Percentiles rank a stretch among this genome's conserved stretches.
phyloP scores from a whole-genome alignment of 1,140 invertebrate species.

The Zaprionus vittiger region DNA sequence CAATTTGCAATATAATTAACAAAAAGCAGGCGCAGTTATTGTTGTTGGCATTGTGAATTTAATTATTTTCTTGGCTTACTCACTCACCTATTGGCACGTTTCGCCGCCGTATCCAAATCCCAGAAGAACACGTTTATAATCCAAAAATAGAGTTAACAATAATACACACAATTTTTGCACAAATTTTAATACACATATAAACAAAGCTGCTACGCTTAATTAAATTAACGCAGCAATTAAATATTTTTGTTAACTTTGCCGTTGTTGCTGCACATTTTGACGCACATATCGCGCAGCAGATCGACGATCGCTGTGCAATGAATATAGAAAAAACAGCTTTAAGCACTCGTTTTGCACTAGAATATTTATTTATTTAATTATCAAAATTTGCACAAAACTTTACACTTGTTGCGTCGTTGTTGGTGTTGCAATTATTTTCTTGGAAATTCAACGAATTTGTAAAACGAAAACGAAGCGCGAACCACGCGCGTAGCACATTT shows the following conservation, averaged over 20 bases:
- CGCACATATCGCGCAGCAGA: conserved; percentile 57
- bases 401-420: conserved; percentile 52
- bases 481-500: conserved; percentile 52
- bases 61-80: conserved; percentile 27
- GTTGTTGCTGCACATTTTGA: conserved; percentile 62
- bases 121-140: conserved; percentile 39
- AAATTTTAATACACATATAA: conserved; percentile 19
- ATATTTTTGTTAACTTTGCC: conserved; percentile 61
- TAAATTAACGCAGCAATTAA: conserved; percentile 63
- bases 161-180: conserved; percentile 13
- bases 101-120: conserved; percentile 47
- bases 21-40: not conserved
- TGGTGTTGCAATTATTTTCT: conserved; percentile 53
- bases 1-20: conserved; percentile 59
- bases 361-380: conserved; percentile 6
- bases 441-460: conserved; percentile 52
- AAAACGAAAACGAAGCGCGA: conserved; percentile 43
- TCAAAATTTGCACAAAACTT: conserved; percentile 28
- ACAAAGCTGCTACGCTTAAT: conserved; percentile 57
- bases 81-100: conserved; percentile 60
- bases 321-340: conserved; percentile 33
- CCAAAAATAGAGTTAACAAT: conserved; percentile 37
- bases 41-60: not conserved
- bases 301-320: conserved; percentile 43
- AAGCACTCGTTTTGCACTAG: conserved; percentile 23